phyloP scores from a whole-genome alignment of 2,888 invertebrate species.

The Andrena hattorfiana region DNA sequence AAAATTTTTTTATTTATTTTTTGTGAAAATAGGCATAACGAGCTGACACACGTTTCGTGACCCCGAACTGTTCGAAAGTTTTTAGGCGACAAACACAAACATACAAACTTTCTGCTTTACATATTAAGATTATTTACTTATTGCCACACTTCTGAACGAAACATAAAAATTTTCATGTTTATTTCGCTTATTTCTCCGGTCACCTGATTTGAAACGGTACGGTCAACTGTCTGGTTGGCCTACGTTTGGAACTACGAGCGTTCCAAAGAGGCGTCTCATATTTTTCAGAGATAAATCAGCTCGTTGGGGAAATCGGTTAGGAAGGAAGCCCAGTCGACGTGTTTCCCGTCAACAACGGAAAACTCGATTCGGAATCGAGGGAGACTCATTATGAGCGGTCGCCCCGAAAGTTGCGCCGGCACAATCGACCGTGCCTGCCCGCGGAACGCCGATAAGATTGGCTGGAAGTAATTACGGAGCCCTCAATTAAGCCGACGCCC shows the following conservation, averaged over 20 bases:
- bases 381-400: conserved; percentile 41
- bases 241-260: too few species aligned
- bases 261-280: not conserved
- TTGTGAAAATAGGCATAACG: too few species aligned
- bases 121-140: too few species aligned
- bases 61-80: too few species aligned
- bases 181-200: not conserved
- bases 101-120: too few species aligned
- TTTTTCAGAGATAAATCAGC: not conserved
- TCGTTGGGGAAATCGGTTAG: not conserved
- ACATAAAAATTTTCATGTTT: not conserved
- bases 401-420: conserved; percentile 29
- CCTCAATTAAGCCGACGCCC: conserved; percentile 66
- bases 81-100: too few species aligned
- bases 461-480: conserved; percentile 66
- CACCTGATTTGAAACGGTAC: not conserved
- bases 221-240: not conserved
- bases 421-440: conserved; percentile 38
- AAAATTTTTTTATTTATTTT: too few species aligned
- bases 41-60: too few species aligned
- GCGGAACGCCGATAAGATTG: conserved; percentile 62
- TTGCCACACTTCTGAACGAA: not conserved
- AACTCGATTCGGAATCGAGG: conserved; percentile 25
- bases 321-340: not conserved
- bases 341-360: not conserved